Percentiles rank a stretch among this genome's conserved stretches.
These are phyloP conservation scores for Nephrotoma flavescens DNA, from an alignment of 2,888 invertebrate genomes.

Conservation along the genomic window DNA sequence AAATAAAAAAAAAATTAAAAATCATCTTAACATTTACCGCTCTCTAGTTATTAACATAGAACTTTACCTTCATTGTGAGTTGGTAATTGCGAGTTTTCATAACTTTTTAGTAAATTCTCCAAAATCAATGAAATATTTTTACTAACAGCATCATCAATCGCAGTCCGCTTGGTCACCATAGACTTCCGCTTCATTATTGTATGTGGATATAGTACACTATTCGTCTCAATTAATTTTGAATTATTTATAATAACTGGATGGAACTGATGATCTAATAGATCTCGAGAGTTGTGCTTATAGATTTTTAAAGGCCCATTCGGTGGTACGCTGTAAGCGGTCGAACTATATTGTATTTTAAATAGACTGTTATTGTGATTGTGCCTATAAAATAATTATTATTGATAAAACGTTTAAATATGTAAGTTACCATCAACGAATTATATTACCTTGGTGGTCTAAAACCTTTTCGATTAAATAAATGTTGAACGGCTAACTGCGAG, in stretches of 20 bases:
- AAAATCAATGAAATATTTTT: conserved; percentile 73
- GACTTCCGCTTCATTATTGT: conserved; percentile 9
- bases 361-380: not conserved
- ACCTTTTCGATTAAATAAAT: not conserved
- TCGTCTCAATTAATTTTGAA: not conserved
- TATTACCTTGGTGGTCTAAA: not conserved
- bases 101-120: conserved; percentile 76
- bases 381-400: not conserved
- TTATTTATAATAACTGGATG: not conserved
- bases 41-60: no score
- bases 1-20: conserved; percentile 18
- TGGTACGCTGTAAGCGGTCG: not conserved
- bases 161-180: conserved; percentile 28
- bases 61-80: conserved; percentile 69
- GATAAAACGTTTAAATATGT: not conserved
- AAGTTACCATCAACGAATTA: not conserved
- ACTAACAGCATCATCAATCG: conserved; percentile 55
- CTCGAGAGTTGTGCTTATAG: not conserved
- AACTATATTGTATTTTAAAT: not conserved
- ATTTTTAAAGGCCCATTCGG: not conserved
- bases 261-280: not conserved
- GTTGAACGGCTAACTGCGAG: not conserved
- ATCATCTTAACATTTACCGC: not conserved
- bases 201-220: not conserved
- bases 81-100: conserved; percentile 78